These are phyloP conservation scores for Decapterus maruadsi DNA, from an alignment of 2,797 vertebrate genomes.

Conservation along the genomic window DNA sequence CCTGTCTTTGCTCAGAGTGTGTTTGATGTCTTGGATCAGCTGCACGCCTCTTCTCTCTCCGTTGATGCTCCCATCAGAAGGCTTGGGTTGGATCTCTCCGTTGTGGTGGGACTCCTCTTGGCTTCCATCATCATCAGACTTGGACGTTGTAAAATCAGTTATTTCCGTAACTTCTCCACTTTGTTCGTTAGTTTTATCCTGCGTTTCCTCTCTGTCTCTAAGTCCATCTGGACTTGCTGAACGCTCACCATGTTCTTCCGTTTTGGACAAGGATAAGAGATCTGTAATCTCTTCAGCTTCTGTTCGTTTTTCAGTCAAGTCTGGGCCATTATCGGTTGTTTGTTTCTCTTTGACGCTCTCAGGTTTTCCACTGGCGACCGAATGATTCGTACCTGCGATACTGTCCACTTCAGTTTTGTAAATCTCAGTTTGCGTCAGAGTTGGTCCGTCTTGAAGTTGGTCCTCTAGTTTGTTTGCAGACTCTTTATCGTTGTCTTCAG, in stretches of 20 bases:
- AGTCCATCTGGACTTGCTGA: conserved; percentile 2
- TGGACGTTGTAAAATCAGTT: conserved; percentile 51
- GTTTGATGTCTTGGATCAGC: conserved; percentile 64
- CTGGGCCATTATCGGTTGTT: conserved; percentile 1
- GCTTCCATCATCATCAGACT: conserved; percentile 63
- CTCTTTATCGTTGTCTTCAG: conserved; percentile 34
- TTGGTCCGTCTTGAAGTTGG: conserved; percentile 2
- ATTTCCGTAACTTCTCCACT: conserved; percentile 63
- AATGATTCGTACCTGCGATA: conserved; percentile 29
- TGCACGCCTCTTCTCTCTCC: conserved; percentile 36
- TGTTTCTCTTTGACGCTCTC: conserved; percentile 35
- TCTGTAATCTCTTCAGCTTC: conserved; percentile 28
- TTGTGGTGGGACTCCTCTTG: conserved; percentile 35
- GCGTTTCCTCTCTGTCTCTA: not conserved
- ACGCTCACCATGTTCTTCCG: conserved; percentile 10
- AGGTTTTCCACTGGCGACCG: conserved; percentile 25
- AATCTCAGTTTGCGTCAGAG: conserved; percentile 15
- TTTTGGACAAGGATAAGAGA: conserved; percentile 1
- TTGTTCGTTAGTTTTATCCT: conserved; percentile 20
- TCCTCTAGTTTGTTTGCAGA: conserved; percentile 19
- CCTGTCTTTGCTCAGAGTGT: conserved; percentile 69
- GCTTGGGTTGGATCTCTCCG: conserved; percentile 28
- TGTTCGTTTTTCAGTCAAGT: conserved; percentile 19
- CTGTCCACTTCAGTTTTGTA: conserved; percentile 63
- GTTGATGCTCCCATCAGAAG: conserved; percentile 21